Evolutionary conservation across 2,888 invertebrate genomes (phyloP).

Genomic region (Idaea biselata): DNA sequence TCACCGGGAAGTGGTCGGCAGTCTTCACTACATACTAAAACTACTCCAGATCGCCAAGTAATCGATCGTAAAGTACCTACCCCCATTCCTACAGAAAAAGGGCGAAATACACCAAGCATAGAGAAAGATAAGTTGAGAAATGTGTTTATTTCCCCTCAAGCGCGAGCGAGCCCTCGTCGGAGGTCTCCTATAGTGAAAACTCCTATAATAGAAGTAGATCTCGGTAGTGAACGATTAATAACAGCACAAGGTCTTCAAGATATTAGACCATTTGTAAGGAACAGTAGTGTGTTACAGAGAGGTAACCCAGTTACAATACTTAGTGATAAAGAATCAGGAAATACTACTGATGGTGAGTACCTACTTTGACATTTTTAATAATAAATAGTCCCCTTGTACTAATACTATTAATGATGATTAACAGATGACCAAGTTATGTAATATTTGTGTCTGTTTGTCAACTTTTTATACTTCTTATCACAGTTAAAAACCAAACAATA

Average conservation of each 20-base stretch:
- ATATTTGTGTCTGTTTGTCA: too few relatives aligned
- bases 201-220: constrained; percentile 37
- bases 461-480: too few relatives aligned
- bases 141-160: constrained; percentile 50
- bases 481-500: too few relatives aligned
- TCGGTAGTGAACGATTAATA: constrained; percentile 30
- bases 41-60: constrained; percentile 21
- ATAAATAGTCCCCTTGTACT: neutral
- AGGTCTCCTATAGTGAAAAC: constrained; percentile 36
- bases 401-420: too few relatives aligned
- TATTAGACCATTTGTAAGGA: neutral
- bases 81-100: constrained; percentile 30
- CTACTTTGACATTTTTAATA: neutral
- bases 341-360: constrained; percentile 50
- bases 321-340: constrained; percentile 18
- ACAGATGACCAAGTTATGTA: neutral
- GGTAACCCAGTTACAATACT: neutral
- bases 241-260: constrained; percentile 26
- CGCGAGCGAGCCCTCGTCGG: constrained; percentile 39
- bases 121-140: constrained; percentile 27
- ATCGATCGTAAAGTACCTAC: constrained; percentile 23
- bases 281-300: neutral
- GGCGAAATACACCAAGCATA: constrained; percentile 24
- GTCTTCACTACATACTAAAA: constrained; percentile 26
- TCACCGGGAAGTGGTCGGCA: constrained; percentile 28